Base-by-base conservation (phyloP, 1,140 invertebrate species). In the Melipona quadrifasciata region DNA sequence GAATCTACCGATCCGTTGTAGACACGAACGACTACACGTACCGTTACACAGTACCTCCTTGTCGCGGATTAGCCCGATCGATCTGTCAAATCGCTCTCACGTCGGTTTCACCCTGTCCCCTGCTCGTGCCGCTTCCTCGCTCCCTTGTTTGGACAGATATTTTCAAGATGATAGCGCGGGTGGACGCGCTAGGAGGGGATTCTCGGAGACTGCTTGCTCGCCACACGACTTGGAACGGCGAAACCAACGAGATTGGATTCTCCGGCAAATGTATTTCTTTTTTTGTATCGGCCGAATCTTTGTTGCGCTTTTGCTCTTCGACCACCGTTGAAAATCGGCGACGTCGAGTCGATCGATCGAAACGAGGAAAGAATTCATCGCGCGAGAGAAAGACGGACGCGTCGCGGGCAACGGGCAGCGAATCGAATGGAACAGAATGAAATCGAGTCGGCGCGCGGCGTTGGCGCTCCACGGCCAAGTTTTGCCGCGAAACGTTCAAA, bases 401-500 rank as follows among this genome's bases (percentile, higher is more conserved):
- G 27, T 17, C 55, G 53, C 55, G 1, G 55, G 55, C 21, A 11
- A 67, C 14, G 17, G n/a, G 47, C 1, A 39, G 70, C 21, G 31
- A 19, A 19, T 39, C 24, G 57, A 53, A 58, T 61, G 39, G 72
- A 82, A 81, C 78, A 21, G 64, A 71, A 82, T 67, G 10, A 47
- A 47, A 47, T 47, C 39, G 39, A 47, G 39, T 47, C 39, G 39
- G 39, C 39, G 39, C 39, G 39, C 71, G 51, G 39, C 61, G 21
- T 34, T 55, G 21, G 39, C 67, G 17, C 53, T 27, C 17, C 68
- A 53, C 76, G 87, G 55, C 77, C 76, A 82, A 68, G 53, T 64
- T 74, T 55, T 17, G 31, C 39, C 61, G 39, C 27, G 68, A 24
- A 34, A 57, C n/a, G 76, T 57, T 90, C 90, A 90, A 90, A 91